Percentiles rank a stretch among this genome's conserved stretches.
phyloP scores from a whole-genome alignment of 2,797 vertebrate species.

The Sebastes itinus region DNA sequence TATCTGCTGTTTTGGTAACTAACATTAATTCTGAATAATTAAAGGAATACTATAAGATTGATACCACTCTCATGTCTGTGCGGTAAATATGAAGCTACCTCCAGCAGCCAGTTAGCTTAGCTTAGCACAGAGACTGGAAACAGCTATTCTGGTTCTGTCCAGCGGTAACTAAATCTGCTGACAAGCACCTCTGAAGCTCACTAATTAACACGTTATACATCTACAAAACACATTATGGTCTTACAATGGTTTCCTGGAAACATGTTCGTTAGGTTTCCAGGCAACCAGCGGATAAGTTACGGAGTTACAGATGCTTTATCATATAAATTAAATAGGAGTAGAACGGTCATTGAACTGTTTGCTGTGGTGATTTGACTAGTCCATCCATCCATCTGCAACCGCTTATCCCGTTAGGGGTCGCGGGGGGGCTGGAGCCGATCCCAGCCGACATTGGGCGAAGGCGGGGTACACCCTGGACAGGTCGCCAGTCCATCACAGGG shows the following conservation, averaged over 20 bases:
- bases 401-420: no score
- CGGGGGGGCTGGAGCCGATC: no score
- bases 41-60: neutral
- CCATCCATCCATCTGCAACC: no score
- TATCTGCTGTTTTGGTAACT: neutral
- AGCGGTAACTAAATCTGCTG: neutral
- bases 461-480: no score
- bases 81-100: neutral
- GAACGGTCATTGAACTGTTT: neutral
- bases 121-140: neutral
- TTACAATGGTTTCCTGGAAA: neutral
- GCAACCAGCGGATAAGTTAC: neutral
- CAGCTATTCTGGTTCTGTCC: neutral
- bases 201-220: neutral
- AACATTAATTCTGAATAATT: neutral
- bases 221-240: neutral
- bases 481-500: no score
- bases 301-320: neutral
- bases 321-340: no score
- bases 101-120: neutral
- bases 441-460: no score
- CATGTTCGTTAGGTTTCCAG: neutral
- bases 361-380: no score
- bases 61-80: neutral
- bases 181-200: neutral